Base-by-base conservation (phyloP, 2,797 vertebrate species). In the Scolopax rusticola region DNA sequence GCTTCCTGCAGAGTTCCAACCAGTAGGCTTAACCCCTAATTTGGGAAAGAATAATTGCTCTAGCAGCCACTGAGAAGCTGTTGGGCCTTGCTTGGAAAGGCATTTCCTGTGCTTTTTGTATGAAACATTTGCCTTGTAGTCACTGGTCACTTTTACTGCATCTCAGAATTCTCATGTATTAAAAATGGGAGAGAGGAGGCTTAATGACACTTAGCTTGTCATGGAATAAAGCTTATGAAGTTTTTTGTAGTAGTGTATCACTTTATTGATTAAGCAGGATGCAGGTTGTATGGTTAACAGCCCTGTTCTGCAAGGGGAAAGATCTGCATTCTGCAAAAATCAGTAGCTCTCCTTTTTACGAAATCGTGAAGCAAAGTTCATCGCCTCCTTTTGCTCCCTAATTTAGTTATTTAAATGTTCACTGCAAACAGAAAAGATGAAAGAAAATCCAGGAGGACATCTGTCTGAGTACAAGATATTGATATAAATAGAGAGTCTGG, bases 1-100 rank as follows among this genome's bases (percentile, higher is more conserved):
- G 92, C 80, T 91, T 90, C 94, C 95, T 90, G 71, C 78, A 90
- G 60, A 92, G 48, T 79, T 97, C 81, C 87, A 93, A 11, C 75
- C 43, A 77, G 67, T 21, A 87, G 81, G 71, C 78, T 96, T 96
- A 91, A 74, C 71, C 82, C 48, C 57, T 91, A 54, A 90, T 87
- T 74, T 82, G 84, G 71, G 50, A 83, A 89, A 87, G 43, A 82
- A 18, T 79, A 91, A 89, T 83, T 94, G 71, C 70, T 93, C 56
- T 48, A 92, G 74, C 21, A 71, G 57, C 24, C 50, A n/a, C 71
- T 63, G 84, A 59, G 85, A 94, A 83, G 60, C 60, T 93, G 64
- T 90, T 74, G 87, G 74, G 27, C 33, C 64, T 82, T 65, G 28
- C 50, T 79, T 85, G 33, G 60, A 74, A 65, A 45, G 40, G 67